These are phyloP conservation scores for Pterocles orientalis DNA, from an alignment of 2,113 vertebrate species.

Conservation along the genomic window DNA sequence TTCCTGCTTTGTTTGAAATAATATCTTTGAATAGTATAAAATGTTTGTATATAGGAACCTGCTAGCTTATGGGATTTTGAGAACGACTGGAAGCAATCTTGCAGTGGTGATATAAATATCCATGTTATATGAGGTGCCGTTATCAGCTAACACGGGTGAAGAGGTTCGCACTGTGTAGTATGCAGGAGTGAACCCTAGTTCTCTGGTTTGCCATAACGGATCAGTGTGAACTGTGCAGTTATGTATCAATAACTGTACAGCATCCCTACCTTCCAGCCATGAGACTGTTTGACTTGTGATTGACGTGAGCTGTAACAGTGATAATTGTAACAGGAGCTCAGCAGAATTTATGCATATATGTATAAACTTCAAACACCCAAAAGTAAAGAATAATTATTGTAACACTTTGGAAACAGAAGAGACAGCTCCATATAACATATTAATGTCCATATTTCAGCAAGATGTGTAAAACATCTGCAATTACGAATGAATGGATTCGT, in stretches of 20 bases:
- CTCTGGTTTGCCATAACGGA: neutral
- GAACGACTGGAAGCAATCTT: neutral
- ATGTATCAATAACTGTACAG: neutral
- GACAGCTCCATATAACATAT: neutral
- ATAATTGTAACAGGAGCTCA: neutral
- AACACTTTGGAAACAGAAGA: slow-evolving; percentile 5
- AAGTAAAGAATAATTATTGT: slow-evolving; percentile 29
- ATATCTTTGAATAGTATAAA: neutral
- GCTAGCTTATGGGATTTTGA: neutral
- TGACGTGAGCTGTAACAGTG: neutral
- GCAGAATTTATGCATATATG: neutral
- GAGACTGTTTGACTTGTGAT: neutral
- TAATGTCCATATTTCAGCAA: slow-evolving; percentile 43
- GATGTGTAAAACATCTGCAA: slow-evolving; percentile 67
- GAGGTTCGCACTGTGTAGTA: neutral
- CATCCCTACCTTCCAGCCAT: neutral
- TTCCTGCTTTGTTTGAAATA: neutral
- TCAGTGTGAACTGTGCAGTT: neutral
- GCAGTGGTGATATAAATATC: neutral
- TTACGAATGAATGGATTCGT: slow-evolving; percentile 39
- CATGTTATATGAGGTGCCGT: neutral
- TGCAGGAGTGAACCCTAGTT: neutral
- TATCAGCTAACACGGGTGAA: neutral
- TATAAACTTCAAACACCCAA: neutral
- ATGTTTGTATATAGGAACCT: neutral